Conservation (phyloP, 2,113 vertebrate genomes). For the Leucosticte australis region DNA sequence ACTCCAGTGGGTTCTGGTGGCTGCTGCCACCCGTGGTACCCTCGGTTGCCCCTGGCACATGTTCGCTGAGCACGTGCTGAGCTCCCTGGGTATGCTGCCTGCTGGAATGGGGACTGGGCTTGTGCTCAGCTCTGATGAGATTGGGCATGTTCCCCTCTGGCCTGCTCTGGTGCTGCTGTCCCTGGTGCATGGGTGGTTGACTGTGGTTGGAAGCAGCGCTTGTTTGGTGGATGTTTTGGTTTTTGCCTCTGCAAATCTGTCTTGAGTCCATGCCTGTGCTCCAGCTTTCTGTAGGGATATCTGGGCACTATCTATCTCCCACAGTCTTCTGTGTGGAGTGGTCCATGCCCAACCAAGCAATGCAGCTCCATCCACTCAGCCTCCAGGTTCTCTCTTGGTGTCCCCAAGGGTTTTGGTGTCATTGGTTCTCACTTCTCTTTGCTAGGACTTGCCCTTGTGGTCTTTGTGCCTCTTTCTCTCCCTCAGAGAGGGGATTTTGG, state of each 20-base stretch:
- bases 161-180: not conserved
- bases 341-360: not conserved
- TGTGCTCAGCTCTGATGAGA: not conserved
- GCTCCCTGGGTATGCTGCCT: not conserved
- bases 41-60: accelerated
- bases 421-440: not conserved
- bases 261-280: not conserved
- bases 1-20: not conserved
- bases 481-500: not conserved
- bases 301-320: not conserved
- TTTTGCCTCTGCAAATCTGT: not conserved
- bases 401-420: not conserved
- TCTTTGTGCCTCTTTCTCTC: not conserved
- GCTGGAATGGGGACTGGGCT: not conserved
- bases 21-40: not conserved
- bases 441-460: not conserved
- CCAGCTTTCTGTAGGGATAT: not conserved
- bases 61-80: not conserved
- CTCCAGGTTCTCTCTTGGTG: not conserved
- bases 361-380: not conserved
- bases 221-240: not conserved
- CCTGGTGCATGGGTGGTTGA: not conserved
- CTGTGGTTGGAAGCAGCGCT: not conserved
- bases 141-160: not conserved
- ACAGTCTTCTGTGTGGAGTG: not conserved